Evolutionary conservation across 2,797 vertebrate species (phyloP).

Genomic region (Kryptopterus vitreolus): DNA sequence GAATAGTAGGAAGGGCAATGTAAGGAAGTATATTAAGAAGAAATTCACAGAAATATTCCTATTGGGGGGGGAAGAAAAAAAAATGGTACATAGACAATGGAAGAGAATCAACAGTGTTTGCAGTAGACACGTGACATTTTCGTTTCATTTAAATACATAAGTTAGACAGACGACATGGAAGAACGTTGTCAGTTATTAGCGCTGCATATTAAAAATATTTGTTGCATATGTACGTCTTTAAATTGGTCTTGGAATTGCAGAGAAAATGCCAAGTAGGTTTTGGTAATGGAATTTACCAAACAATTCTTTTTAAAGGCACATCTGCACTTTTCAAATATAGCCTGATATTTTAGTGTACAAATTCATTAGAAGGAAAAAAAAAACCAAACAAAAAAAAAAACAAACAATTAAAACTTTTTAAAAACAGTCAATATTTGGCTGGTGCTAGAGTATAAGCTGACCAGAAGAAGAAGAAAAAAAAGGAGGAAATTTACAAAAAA

Average conservation of each 20-base stretch:
- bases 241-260: constrained; percentile 44
- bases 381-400: constrained; percentile 34
- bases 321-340: constrained; percentile 66
- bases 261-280: constrained; percentile 44
- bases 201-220: constrained; percentile 46
- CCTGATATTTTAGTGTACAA: constrained; percentile 52
- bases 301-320: constrained; percentile 50
- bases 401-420: constrained; percentile 28
- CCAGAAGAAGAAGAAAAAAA: constrained; percentile 61
- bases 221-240: constrained; percentile 49
- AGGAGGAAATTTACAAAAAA: constrained; percentile 73
- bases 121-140: constrained; percentile 42
- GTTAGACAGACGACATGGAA: constrained; percentile 52
- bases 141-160: constrained; percentile 70
- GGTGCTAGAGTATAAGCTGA: constrained; percentile 17
- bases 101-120: constrained; percentile 20
- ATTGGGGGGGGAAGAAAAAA: background rate
- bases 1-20: constrained; percentile 47
- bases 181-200: constrained; percentile 42
- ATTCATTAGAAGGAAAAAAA: constrained; percentile 58
- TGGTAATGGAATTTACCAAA: constrained; percentile 34
- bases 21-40: constrained; percentile 46
- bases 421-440: constrained; percentile 15
- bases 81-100: constrained; percentile 43
- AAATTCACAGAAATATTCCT: constrained; percentile 45